Conservation (phyloP, 92 coral and sea anemone species). For the Virgularia gustaviana region DNA sequence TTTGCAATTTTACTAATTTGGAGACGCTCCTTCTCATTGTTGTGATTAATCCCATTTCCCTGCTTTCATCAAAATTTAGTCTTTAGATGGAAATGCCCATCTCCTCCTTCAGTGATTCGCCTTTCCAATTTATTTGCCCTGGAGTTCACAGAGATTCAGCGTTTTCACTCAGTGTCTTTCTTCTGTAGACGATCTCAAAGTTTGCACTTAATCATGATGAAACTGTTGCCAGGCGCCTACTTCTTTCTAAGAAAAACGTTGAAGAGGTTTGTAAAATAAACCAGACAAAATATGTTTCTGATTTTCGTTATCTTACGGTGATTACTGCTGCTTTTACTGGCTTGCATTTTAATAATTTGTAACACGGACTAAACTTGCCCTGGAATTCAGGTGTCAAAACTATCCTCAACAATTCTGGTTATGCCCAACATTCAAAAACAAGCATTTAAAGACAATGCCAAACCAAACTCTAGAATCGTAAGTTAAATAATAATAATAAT, state of each 20-base stretch:
- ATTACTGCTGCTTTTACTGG: neutral
- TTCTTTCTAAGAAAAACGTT: slow-evolving; percentile 78
- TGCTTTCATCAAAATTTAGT: too few species aligned
- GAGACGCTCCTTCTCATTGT: too few species aligned
- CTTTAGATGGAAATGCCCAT: too few species aligned
- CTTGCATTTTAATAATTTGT: neutral
- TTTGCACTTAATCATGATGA: slow-evolving; percentile 89
- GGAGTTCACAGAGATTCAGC: too few species aligned
- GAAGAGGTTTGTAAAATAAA: slow-evolving; percentile 70
- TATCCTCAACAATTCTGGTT: neutral
- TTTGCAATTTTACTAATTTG: too few species aligned
- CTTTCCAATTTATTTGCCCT: too few species aligned
- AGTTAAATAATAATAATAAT: neutral
- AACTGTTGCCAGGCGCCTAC: slow-evolving; percentile 85
- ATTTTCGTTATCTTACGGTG: neutral
- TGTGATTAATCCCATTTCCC: too few species aligned
- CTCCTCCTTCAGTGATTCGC: too few species aligned
- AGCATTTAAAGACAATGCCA: neutral
- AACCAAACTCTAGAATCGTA: neutral
- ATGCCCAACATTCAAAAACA: neutral
- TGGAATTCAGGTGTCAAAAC: neutral
- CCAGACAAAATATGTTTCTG: neutral
- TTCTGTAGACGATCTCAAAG: slow-evolving; percentile 73
- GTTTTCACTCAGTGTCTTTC: neutral
- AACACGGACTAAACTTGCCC: neutral